Base-by-base conservation (phyloP, 1,140 invertebrate species). In the Chlorops oryzae region DNA sequence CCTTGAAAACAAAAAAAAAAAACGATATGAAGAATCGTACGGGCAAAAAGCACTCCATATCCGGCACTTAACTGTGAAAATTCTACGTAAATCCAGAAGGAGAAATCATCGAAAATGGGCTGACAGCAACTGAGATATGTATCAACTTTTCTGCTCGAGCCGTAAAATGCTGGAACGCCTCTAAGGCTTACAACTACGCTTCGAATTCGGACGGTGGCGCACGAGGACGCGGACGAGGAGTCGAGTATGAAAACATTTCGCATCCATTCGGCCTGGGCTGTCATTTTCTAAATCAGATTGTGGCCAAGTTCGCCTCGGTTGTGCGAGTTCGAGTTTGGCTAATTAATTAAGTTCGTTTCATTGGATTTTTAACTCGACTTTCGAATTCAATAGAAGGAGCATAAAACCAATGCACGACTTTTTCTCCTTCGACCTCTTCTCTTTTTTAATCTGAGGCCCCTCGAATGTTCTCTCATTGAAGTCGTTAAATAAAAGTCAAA, bases 261-360 rank as follows among this genome's bases (percentile, higher is more conserved):
- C n/a, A n/a, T n/a, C n/a, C n/a, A n/a, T n/a, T n/a, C n/a, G n/a
- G n/a, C n/a, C n/a, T n/a, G n/a, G n/a, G n/a, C n/a, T n/a, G n/a
- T n/a, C n/a, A n/a, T n/a, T n/a, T n/a, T n/a, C n/a, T n/a, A 57
- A 63, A 64, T 66, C 64, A 60, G 61, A 64, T 67, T 66, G 59
- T 55, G 59, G 61, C 50, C 38, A 56, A 47, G 45, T 47, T 34
- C 45, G 54, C 50, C 50, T 56, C 54, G 57, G 45, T 35, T 32
- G 15, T 13, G n/a, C 22, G 28, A 32, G 28, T 20, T 18, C 20
- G 49, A 44, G 61, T 60, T 54, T 62, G 59, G 64, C 63, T 67
- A 66, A 66, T 66, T 66, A 66, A 66, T 66, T 66, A 64, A 64
- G 64, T 67, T 64, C 42, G 22, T 45, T 42, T 47, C 45, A 47